A percentile compares a stretch with the other conserved stretches of the same genome.
Conservation (phyloP, 2,797 vertebrate genomes). For the Anisognathus igniventris region DNA sequence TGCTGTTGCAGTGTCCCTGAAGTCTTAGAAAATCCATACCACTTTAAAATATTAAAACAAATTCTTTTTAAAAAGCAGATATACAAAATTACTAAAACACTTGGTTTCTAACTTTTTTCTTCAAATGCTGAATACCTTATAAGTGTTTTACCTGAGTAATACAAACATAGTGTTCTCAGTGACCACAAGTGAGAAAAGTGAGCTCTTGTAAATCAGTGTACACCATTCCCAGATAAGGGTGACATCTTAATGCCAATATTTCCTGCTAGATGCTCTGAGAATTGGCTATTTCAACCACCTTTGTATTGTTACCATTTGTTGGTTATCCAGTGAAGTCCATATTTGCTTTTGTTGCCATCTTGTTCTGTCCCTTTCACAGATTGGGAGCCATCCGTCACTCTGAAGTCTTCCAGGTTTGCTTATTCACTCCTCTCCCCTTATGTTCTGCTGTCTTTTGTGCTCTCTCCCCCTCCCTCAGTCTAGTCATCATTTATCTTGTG, state of each 20-base stretch:
- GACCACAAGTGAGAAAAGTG: background rate
- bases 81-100: background rate
- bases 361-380: background rate
- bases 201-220: background rate
- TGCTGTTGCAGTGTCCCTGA: background rate
- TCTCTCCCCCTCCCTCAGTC: background rate
- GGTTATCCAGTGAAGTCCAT: background rate
- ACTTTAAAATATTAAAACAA: background rate
- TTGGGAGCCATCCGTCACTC: background rate
- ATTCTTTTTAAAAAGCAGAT: background rate
- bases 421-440: background rate
- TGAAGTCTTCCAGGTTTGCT: background rate
- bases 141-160: background rate
- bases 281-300: background rate
- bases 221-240: background rate
- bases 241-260: background rate
- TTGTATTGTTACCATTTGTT: background rate
- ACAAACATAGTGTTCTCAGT: background rate
- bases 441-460: background rate
- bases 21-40: background rate
- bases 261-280: background rate
- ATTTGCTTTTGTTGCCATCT: background rate
- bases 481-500: background rate
- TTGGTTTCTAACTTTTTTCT: background rate
- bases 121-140: background rate